Evolutionary conservation across 2,797 vertebrate species (phyloP).

Genomic region (Siniperca undulata): DNA sequence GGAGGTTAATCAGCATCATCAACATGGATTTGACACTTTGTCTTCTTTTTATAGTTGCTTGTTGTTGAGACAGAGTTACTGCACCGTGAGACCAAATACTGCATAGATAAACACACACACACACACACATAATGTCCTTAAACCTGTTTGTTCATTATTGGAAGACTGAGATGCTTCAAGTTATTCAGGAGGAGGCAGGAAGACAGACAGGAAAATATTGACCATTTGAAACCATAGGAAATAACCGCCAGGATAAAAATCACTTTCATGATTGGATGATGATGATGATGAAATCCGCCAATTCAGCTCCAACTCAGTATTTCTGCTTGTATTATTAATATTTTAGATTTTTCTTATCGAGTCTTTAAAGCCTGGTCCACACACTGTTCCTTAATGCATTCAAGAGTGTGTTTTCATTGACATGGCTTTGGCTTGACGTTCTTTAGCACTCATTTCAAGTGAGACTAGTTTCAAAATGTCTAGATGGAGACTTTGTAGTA

Average conservation of each 20-base stretch:
- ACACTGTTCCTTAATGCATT: neutral
- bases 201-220: conserved; percentile 43
- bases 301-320: neutral
- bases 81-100: conserved; percentile 87
- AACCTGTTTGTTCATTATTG: conserved; percentile 72
- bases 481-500: neutral
- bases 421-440: neutral
- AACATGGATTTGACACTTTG: conserved; percentile 47
- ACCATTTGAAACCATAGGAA: conserved; percentile 53
- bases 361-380: conserved; percentile 8
- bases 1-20: conserved; percentile 26
- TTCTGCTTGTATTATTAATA: neutral
- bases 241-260: neutral
- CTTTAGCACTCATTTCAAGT: neutral
- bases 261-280: too few relatives aligned
- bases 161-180: conserved; percentile 94
- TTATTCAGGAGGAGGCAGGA: conserved; percentile 91
- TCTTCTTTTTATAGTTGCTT: conserved; percentile 27
- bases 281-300: neutral
- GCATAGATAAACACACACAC: conserved; percentile 64
- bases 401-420: neutral
- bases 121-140: conserved; percentile 24
- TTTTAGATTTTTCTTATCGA: neutral
- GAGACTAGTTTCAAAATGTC: neutral
- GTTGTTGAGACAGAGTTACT: conserved; percentile 61